These are phyloP conservation scores for Piezodorus guildinii DNA, from an alignment of 1,140 invertebrate genomes.

Conservation along the genomic window DNA sequence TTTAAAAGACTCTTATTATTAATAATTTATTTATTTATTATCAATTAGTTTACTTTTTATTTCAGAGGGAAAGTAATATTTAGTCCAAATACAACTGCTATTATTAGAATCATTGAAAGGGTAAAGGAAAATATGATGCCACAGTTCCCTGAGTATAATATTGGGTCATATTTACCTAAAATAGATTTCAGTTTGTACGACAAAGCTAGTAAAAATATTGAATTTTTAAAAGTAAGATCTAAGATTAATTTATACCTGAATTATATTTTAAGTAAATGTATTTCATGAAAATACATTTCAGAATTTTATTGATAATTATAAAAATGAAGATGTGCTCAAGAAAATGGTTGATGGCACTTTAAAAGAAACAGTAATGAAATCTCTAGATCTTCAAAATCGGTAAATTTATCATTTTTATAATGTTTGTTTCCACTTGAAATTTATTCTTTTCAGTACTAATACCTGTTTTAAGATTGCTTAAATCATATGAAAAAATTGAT, in stretches of 20 bases:
- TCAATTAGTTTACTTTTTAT: background rate
- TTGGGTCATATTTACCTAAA: background rate
- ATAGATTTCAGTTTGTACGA: background rate
- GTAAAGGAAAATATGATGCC: slow-evolving; percentile 20
- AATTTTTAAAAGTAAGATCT: background rate
- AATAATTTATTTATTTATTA: slow-evolving; percentile 1
- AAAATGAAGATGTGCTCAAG: too few relatives aligned
- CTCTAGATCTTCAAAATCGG: too few relatives aligned
- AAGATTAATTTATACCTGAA: background rate
- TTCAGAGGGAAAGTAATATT: slow-evolving; percentile 30
- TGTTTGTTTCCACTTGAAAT: too few relatives aligned
- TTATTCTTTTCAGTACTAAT: too few relatives aligned
- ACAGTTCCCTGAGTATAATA: background rate
- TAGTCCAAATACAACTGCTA: slow-evolving; percentile 25
- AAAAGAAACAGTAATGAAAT: too few relatives aligned
- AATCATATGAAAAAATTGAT: slow-evolving; percentile 5
- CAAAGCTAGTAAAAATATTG: background rate
- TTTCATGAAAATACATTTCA: background rate
- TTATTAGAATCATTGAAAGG: slow-evolving; percentile 23
- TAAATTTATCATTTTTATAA: too few relatives aligned
- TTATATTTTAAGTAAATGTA: slow-evolving; percentile 11
- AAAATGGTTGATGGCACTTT: too few relatives aligned
- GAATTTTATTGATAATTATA: slow-evolving; percentile 1
- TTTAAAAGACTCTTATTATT: slow-evolving; percentile 10
- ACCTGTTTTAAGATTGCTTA: background rate